phyloP scores from a whole-genome alignment of 2,888 invertebrate species.

The Synanthedon tipuliformis region DNA sequence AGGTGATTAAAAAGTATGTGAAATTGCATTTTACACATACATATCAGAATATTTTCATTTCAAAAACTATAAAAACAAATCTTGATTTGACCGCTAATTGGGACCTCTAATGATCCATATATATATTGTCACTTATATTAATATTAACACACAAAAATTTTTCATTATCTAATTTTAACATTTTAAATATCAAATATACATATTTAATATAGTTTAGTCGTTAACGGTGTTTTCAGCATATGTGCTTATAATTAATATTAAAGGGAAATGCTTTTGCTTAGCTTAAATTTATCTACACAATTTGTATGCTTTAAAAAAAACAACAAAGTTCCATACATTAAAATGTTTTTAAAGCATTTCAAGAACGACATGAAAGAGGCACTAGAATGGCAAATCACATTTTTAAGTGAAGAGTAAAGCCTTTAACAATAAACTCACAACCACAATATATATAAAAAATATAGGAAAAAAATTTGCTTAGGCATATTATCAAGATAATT shows the following conservation, averaged over 20 bases:
- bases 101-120: too few relatives aligned
- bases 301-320: slow-evolving; percentile 5
- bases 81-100: too few relatives aligned
- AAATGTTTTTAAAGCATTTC: slow-evolving; percentile 27
- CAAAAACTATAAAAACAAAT: too few relatives aligned
- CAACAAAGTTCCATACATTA: slow-evolving; percentile 4
- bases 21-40: too few relatives aligned
- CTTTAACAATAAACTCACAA: slow-evolving; percentile 46
- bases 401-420: slow-evolving; percentile 41
- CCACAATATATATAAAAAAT: slow-evolving; percentile 19
- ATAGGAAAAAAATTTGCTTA: background rate
- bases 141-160: too few relatives aligned
- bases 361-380: slow-evolving; percentile 48
- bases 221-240: background rate
- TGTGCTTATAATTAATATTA: background rate
- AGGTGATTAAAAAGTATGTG: too few relatives aligned
- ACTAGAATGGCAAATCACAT: slow-evolving; percentile 64
- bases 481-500: background rate
- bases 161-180: too few relatives aligned
- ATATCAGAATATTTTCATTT: too few relatives aligned
- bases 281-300: slow-evolving; percentile 3
- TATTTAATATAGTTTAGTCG: background rate
- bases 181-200: too few relatives aligned
- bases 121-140: too few relatives aligned
- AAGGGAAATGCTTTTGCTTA: slow-evolving; percentile 5